Evolutionary conservation across 2,888 invertebrate species (phyloP), one percentile per base, ranked within the genome.

Genomic region (Lycia hirtaria): DNA sequence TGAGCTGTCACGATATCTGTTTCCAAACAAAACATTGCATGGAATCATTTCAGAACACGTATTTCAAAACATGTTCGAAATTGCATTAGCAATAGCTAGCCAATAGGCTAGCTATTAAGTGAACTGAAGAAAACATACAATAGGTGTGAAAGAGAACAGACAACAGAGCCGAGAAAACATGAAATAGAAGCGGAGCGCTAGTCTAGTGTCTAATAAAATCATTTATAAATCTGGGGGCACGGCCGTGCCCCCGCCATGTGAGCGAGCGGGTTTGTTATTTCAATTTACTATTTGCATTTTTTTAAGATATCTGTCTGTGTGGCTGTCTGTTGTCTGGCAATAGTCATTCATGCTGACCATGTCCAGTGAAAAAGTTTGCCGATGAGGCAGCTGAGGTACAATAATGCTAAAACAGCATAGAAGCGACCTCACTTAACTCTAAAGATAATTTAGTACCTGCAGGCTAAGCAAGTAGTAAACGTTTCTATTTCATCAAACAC

Each of bases 81-180:
- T 54, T 51, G 37, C 30, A 28, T 37, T 19, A 17, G 19, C 15
- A 53, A 45, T 45, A 53, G 48, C 43, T n/a, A n/a, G n/a, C n/a
- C n/a, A 22, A 58, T 32, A 15, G 17, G 26, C 58, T 52, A 57
- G 32, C 45, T 20, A 15, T 24, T 44, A 53, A 43, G 33, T 56
- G 26, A 56, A 61, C 51, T 10, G 26, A 62, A 62, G 61, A 65
- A 65, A 64, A 38, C 45, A 63, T 52, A 65, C 62, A 65, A 65
- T 64, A 54, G 62, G 54, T 64, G 61, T 56, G 49, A 63, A 63
- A 49, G 54, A 60, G 56, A 59, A 56, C 53, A 62, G 51, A 61
- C 50, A 56, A 58, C 43, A 51, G 43, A 50, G 40, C 45, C 50
- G 37, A 56, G 37, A 40, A 41, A 33, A 52, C 44, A 30, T 30